Evolutionary conservation across 2,113 vertebrate species (phyloP).

Genomic region (Pardalotus punctatus): DNA sequence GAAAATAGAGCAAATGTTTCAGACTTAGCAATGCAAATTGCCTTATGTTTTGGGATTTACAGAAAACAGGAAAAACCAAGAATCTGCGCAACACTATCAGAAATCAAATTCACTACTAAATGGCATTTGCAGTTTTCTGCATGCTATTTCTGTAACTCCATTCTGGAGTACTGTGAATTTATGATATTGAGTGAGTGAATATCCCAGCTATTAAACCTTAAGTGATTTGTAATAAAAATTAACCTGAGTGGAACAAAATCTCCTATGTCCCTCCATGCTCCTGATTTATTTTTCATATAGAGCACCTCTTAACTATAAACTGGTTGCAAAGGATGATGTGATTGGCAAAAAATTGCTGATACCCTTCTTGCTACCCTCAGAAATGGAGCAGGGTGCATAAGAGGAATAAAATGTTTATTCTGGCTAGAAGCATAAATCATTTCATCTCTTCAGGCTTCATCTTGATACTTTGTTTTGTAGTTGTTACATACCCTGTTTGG

Average conservation of each 20-base stretch:
- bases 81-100: neutral
- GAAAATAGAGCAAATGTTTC: neutral
- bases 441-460: neutral
- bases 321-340: neutral
- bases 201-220: neutral
- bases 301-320: neutral
- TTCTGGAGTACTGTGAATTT: neutral
- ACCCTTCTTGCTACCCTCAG: neutral
- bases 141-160: neutral
- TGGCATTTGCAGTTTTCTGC: neutral
- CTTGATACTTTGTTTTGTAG: neutral
- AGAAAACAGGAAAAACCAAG: neutral
- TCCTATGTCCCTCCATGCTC: neutral
- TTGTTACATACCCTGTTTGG: neutral
- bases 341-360: neutral
- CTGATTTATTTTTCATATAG: neutral
- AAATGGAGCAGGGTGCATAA: neutral
- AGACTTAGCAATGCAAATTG: neutral
- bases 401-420: neutral
- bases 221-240: neutral
- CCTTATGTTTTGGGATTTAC: neutral
- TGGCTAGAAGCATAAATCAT: neutral
- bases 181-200: neutral
- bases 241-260: neutral
- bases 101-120: neutral